phyloP scores from a whole-genome alignment of 2,888 invertebrate genomes.

The Drosophila hamatofila region DNA sequence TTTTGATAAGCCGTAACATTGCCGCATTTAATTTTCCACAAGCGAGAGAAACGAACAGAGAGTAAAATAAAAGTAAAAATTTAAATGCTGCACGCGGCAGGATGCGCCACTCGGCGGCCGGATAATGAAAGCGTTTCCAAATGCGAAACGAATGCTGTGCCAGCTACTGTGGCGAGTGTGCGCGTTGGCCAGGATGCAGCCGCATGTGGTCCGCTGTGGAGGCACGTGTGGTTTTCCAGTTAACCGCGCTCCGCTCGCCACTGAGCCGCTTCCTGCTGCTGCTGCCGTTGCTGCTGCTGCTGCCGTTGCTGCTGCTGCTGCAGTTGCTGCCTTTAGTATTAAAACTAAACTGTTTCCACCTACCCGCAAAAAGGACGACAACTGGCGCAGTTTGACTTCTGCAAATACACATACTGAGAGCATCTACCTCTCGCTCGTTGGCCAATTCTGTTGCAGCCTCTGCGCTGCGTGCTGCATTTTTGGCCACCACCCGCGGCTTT shows the following conservation, averaged over 20 bases:
- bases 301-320: conserved; percentile 43
- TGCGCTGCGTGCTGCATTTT: conserved; percentile 45
- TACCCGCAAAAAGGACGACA: conserved; percentile 77
- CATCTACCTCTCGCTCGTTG: conserved; percentile 4
- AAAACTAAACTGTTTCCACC: conserved; percentile 82
- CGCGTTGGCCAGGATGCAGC: conserved; percentile 49
- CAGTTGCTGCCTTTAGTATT: conserved; percentile 54
- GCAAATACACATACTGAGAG: conserved; percentile 17
- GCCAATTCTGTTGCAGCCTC: conserved; percentile 56
- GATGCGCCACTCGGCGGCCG: conserved; percentile 63
- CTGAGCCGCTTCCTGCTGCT: conserved; percentile 49
- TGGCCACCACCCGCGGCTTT: conserved; percentile 65
- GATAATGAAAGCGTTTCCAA: conserved; percentile 83
- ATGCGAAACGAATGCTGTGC: conserved; percentile 82
- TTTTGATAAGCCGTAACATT: conserved; percentile 78
- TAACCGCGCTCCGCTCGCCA: conserved; percentile 58
- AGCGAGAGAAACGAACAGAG: background rate
- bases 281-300: conserved; percentile 59
- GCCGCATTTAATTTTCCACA: conserved; percentile 56
- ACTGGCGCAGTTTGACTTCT: conserved; percentile 78
- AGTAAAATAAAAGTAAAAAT: conserved; percentile 37
- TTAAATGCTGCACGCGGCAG: conserved; percentile 70
- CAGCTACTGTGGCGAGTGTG: conserved; percentile 78
- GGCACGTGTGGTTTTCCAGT: conserved; percentile 83
- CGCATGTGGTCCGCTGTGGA: conserved; percentile 74